These are phyloP conservation scores for Cyclargus thomasi DNA, from an alignment of 1,140 invertebrate species.

Conservation along the genomic window DNA sequence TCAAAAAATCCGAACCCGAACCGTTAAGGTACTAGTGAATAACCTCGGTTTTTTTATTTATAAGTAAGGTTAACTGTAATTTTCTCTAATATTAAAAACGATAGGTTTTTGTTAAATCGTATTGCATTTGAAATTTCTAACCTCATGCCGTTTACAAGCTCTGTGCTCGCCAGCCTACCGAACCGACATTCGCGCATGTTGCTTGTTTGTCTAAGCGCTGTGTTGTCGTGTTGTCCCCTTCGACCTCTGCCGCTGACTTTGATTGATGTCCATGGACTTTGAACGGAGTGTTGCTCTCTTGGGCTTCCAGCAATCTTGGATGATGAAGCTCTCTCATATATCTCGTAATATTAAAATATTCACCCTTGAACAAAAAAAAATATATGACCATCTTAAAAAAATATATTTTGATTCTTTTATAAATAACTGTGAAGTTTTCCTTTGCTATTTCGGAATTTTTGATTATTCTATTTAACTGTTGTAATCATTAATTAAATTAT, in stretches of 20 bases:
- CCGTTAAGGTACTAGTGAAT: too few relatives aligned
- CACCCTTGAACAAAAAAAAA: constrained; percentile 3
- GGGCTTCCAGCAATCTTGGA: constrained; percentile 34
- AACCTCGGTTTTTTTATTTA: too few relatives aligned
- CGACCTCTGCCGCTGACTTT: constrained; percentile 39
- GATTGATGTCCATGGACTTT: constrained; percentile 40
- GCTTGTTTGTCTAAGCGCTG: constrained; percentile 3
- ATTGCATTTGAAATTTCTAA: too few relatives aligned
- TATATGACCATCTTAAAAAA: neutral
- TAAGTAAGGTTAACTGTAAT: too few relatives aligned
- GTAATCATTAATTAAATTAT: too few relatives aligned
- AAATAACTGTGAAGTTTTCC: neutral
- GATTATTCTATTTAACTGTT: too few relatives aligned
- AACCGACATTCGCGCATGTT: neutral
- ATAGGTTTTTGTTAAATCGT: too few relatives aligned
- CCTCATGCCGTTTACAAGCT: too few relatives aligned
- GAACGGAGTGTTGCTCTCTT: constrained; percentile 31
- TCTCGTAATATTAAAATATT: constrained; percentile 18
- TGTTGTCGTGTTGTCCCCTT: constrained; percentile 28
- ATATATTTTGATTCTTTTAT: neutral
- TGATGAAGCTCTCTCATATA: constrained; percentile 24
- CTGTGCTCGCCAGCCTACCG: neutral
- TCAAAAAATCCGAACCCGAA: too few relatives aligned
- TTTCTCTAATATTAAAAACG: too few relatives aligned
- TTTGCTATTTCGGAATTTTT: too few relatives aligned